Evolutionary conservation across 92 coral and sea anemone genomes (phyloP).

Genomic region (Heliopora coerulea): DNA sequence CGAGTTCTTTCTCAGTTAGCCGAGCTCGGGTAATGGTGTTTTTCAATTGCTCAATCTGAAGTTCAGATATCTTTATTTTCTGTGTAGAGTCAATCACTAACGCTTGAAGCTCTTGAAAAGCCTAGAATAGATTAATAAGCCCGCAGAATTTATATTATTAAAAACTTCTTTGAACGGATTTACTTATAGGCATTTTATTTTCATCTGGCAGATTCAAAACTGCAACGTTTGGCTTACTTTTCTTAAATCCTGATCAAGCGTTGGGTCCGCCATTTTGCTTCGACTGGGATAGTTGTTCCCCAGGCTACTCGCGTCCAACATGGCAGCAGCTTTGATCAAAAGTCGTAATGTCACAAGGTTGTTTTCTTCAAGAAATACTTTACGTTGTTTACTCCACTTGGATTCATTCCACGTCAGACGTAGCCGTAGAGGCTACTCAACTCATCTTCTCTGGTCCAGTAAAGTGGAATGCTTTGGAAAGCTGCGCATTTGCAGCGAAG

Average conservation of each 20-base stretch:
- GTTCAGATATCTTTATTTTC: constrained; percentile 80
- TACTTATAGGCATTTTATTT: too few species aligned
- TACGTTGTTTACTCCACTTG: background rate
- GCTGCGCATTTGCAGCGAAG: constrained; percentile 12
- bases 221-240: constrained; percentile 57
- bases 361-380: background rate
- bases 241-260: constrained; percentile 87
- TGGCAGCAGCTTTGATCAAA: background rate
- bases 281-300: background rate
- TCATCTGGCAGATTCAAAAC: background rate
- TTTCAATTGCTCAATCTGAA: constrained; percentile 82
- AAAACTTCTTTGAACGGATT: too few species aligned
- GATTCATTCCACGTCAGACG: background rate
- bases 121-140: constrained; percentile 45
- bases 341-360: background rate
- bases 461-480: constrained; percentile 5
- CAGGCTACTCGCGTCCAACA: background rate
- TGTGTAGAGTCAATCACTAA: constrained; percentile 91
- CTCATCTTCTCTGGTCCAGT: background rate
- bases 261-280: constrained; percentile 87
- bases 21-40: constrained; percentile 84
- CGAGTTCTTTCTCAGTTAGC: constrained; percentile 90
- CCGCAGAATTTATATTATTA: background rate
- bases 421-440: background rate
- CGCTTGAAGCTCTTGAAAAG: constrained; percentile 93